Base-by-base conservation (phyloP, 2,888 invertebrate species). In the Coremacera marginata region DNA sequence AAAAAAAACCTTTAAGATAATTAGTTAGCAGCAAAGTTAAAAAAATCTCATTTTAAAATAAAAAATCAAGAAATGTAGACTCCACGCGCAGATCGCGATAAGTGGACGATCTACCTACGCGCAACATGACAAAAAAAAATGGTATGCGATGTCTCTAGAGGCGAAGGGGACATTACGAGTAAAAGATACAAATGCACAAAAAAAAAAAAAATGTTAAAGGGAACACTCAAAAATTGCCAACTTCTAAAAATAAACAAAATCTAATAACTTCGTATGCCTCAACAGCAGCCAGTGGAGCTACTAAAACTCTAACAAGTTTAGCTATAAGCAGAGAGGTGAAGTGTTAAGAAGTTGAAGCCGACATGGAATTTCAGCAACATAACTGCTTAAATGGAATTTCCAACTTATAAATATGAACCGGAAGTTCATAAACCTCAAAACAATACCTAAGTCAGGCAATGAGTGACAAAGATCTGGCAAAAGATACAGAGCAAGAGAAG, bases 371-470 rank as follows among this genome's bases (percentile, higher is more conserved):
- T 37, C 8, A 7, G 8, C 8, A 8, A 8, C 44, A 44, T 3
- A 2, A 44, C 4, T 60, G 22, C 19, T 22, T 9, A 37, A 72
- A 78, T 81, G 80, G 80, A 76, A 84, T 80, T 82, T 80, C 75
- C 79, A 79, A 74, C 76, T 76, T 70, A 34, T 57, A 70, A 70
- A 72, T 37, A 70, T 80, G 60, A 85, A 82, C 86, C 87, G 86
- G 86, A 86, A 86, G 86, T 86, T 86, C 84, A 82, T 85, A 86
- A 84, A 86, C 86, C 86, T 87, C 83, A 83, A 78, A 80, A 25
- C 25, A 49, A 34, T 31, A 51, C 31, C 11, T n/a, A 8, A 31
- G 19, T 51, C 31, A 34, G 11, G 25, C 19, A 62, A 8, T 37
- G 22, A 16, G 8, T 55, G 27, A n/a, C n/a, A n/a, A 44, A 14